phyloP scores from a whole-genome alignment of 2,797 vertebrate genomes.

The Bradypus variegatus region DNA sequence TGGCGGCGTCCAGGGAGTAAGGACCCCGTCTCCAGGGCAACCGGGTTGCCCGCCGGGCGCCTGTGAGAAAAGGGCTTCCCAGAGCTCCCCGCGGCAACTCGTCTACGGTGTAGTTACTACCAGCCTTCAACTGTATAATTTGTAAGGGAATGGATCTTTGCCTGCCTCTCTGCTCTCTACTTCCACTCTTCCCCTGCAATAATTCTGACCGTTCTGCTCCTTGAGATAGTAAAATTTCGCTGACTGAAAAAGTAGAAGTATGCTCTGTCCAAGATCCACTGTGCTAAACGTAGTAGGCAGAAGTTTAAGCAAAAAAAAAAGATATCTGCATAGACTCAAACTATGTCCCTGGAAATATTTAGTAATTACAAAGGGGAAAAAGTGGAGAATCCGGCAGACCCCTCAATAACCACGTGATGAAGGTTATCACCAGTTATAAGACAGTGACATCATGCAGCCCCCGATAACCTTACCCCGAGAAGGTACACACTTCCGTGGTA shows the following conservation, averaged over 20 bases:
- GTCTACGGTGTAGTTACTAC: no score
- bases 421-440: background rate
- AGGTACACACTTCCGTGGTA: background rate
- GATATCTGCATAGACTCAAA: background rate
- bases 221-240: background rate
- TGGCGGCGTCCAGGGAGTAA: constrained; percentile 50
- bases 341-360: background rate
- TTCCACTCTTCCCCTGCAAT: background rate
- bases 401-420: background rate
- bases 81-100: fast-evolving
- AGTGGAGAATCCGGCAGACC: background rate
- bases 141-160: background rate
- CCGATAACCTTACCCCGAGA: background rate
- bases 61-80: background rate
- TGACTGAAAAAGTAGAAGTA: background rate
- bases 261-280: background rate
- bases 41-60: constrained; percentile 6
- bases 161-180: background rate
- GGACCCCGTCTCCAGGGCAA: constrained; percentile 58
- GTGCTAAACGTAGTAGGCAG: background rate
- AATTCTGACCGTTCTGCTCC: background rate
- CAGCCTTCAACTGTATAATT: background rate
- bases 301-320: background rate
- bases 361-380: background rate
- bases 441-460: background rate